Percentiles rank a stretch among this genome's conserved stretches.
These are phyloP conservation scores for Apodemia mormo DNA, from an alignment of 2,888 invertebrate genomes.

Conservation along the genomic window DNA sequence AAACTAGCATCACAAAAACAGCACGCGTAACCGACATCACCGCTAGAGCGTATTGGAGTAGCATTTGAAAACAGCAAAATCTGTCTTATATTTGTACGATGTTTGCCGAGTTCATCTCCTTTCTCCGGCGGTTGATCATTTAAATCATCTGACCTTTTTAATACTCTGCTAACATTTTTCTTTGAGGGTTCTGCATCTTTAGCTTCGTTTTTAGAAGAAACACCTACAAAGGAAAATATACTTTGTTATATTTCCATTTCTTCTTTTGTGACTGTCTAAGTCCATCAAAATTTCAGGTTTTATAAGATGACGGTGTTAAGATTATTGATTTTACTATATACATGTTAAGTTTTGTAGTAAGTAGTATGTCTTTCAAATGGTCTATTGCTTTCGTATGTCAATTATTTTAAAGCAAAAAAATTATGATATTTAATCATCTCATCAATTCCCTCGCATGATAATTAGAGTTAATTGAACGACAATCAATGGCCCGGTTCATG, in stretches of 20 bases:
- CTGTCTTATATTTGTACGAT: constrained; percentile 37
- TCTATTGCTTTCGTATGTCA: too few species aligned
- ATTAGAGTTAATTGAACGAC: too few species aligned
- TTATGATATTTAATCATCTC: too few species aligned
- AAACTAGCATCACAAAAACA: constrained; percentile 44
- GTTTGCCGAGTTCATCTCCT: constrained; percentile 36
- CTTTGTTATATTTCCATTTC: constrained; percentile 10
- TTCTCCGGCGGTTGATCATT: background rate
- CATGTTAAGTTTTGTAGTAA: too few species aligned
- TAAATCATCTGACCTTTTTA: background rate
- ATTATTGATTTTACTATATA: too few species aligned
- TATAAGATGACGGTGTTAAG: too few species aligned
- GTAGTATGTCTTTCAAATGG: too few species aligned
- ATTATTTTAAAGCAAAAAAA: too few species aligned
- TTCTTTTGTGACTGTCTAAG: background rate
- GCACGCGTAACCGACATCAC: constrained; percentile 45
- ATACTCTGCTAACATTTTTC: background rate
- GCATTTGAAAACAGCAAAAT: constrained; percentile 48
- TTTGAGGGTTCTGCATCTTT: background rate
- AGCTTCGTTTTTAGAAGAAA: background rate
- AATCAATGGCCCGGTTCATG: too few species aligned
- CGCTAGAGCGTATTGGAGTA: constrained; percentile 44
- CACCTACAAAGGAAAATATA: constrained; percentile 9
- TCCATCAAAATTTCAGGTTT: background rate
- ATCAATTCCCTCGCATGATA: too few species aligned